Percentiles rank a stretch among this genome's conserved stretches.
Evolutionary conservation across 2,797 vertebrate genomes (phyloP).

Genomic region (Enteromius trimaculatus): DNA sequence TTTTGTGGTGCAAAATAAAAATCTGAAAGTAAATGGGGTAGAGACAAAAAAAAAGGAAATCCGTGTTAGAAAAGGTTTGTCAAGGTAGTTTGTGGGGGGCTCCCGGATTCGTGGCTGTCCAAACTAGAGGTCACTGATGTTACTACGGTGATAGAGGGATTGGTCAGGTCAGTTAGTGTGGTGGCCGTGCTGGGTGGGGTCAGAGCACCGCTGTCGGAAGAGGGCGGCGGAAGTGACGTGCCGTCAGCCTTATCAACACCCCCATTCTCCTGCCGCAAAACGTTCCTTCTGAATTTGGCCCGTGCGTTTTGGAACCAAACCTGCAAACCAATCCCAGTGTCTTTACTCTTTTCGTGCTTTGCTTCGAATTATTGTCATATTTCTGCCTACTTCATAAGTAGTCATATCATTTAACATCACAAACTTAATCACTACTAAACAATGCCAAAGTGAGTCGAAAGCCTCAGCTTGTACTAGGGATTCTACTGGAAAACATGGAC

Average conservation of each 20-base stretch:
- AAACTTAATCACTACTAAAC: conserved; percentile 47
- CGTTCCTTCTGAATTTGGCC: conserved; percentile 99
- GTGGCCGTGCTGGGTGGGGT: conserved; percentile 96
- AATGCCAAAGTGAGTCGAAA: conserved; percentile 47
- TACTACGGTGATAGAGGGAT: conserved; percentile 98
- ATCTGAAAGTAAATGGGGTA: conserved; percentile 50
- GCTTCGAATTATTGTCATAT: conserved; percentile 53
- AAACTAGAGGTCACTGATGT: conserved; percentile 97
- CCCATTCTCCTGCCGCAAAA: conserved; percentile 99
- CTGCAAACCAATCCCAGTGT: conserved; percentile 99
- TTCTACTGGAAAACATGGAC: conserved; percentile 40
- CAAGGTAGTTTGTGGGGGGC: conserved; percentile 99
- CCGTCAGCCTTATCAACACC: conserved; percentile 99
- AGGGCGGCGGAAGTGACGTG: conserved; percentile 95
- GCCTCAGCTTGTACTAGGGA: conserved; percentile 25
- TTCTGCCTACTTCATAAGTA: conserved; percentile 57
- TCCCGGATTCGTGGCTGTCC: conserved; percentile 99
- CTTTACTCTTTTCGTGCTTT: conserved; percentile 86
- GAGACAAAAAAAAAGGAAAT: conserved; percentile 66
- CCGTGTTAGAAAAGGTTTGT: conserved; percentile 99
- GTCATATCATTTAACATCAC: conserved; percentile 50
- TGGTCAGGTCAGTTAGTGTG: conserved; percentile 99
- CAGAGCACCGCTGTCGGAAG: conserved; percentile 97
- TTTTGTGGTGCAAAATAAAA: conserved; percentile 53
- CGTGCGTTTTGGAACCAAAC: conserved; percentile 99